Evolutionary conservation across 2,113 vertebrate species (phyloP), one percentile per base, ranked within the genome.

Genomic region (Otis tarda): DNA sequence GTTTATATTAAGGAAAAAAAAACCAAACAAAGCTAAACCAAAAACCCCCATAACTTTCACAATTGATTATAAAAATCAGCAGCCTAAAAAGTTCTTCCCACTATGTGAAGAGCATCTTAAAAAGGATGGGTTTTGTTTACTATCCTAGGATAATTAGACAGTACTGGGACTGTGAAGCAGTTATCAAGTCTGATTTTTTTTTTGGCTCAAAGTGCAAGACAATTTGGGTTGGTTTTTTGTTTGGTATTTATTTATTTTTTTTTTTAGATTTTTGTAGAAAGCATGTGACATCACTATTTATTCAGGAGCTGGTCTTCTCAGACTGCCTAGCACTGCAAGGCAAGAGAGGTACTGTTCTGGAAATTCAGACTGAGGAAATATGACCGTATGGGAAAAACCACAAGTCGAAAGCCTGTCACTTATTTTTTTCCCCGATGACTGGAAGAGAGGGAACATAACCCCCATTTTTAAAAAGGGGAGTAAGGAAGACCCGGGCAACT

Each of bases 311-410:
- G 37, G 4, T 63, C 22, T 39, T 81, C 39, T 64, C 37, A 70
- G n/a, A 8, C 27, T 57, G 14, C 30, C 63, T 73, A 24, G 30
- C 60, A 21, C 35, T 89, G 45, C 21, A 80, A 4, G 69, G 55
- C 12, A 69, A 56, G 73, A 74, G 27, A 17, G 7, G 7, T 27
- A 49, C 63, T 74, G 12, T 74, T 83, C 22, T 65, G 69, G 19
- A 87, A 60, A 87, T 33, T 68, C 68, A 80, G 35, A 3, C 27
- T 65, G 25, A 37, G 47, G 30, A 91, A 86, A 50, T 83, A 53
- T 0, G 2, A 16, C 31, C 4, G 1, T 1, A 2, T 18, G n/a
- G 23, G 52, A 60, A 87, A 84, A 94, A 70, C 24, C 14, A 27
- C 3, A 43, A 65, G 20, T 55, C 89, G 69, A 71, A 85, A 85